A percentile compares a stretch with the other conserved stretches of the same genome.
Conservation (phyloP, 2,888 invertebrate genomes). For the Drosophila siamana region DNA sequence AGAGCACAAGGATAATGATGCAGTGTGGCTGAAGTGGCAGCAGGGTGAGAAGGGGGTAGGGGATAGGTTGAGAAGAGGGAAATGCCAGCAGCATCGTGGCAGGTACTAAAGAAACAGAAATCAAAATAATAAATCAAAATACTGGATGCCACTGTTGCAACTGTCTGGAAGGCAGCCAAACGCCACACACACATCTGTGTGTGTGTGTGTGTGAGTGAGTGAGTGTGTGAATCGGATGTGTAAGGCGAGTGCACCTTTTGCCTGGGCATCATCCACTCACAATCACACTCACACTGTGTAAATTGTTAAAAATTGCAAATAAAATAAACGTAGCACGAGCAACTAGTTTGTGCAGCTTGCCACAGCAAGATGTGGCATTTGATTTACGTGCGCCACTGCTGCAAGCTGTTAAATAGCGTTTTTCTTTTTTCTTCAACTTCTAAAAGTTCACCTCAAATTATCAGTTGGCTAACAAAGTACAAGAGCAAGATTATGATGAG, state of each 20-base stretch:
- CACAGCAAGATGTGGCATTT: constrained; percentile 68
- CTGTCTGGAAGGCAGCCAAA: too few relatives aligned
- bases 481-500: not conserved
- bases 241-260: constrained; percentile 14
- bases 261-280: too few relatives aligned
- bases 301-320: constrained; percentile 60
- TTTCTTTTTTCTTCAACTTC: too few relatives aligned
- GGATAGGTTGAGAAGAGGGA: constrained; percentile 3
- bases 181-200: too few relatives aligned
- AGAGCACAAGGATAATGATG: constrained; percentile 41
- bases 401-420: constrained; percentile 62
- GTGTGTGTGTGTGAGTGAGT: too few relatives aligned
- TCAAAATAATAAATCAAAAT: constrained; percentile 76
- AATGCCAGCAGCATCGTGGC: constrained; percentile 42
- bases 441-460: too few relatives aligned
- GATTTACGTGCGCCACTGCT: constrained; percentile 72
- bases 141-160: constrained; percentile 40
- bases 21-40: constrained; percentile 30
- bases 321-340: constrained; percentile 47
- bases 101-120: constrained; percentile 71
- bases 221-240: constrained; percentile 4
- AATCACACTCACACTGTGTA: constrained; percentile 31
- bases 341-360: constrained; percentile 25
- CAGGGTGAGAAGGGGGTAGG: not conserved
- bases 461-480: constrained; percentile 27